phyloP scores from a whole-genome alignment of 2,797 vertebrate species.

The Periparus ater region DNA sequence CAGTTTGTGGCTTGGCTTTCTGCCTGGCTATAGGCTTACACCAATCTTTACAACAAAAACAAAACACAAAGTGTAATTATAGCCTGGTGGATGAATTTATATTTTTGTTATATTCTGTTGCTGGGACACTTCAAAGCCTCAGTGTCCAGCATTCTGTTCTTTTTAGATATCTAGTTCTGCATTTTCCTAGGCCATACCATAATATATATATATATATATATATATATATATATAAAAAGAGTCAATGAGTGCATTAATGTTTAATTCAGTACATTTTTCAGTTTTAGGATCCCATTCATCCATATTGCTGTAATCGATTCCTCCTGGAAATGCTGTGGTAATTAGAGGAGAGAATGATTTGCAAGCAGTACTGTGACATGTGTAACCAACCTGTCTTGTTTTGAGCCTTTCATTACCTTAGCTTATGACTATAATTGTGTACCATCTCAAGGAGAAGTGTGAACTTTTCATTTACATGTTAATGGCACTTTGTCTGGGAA shows the following conservation, averaged over 20 bases:
- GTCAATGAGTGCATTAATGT: not conserved
- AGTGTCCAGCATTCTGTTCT: not conserved
- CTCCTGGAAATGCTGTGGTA: not conserved
- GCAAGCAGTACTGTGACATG: not conserved
- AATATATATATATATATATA: not conserved
- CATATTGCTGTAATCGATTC: not conserved
- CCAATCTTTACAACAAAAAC: not conserved
- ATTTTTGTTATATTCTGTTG: not conserved
- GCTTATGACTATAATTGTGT: not conserved
- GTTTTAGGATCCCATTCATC: conserved; percentile 15
- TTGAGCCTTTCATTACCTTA: conserved; percentile 10
- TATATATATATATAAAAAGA: too few relatives aligned
- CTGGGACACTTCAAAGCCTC: not conserved
- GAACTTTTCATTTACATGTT: conserved; percentile 28
- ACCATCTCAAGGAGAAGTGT: not conserved
- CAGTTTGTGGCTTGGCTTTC: not conserved
- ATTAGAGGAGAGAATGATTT: conserved; percentile 19
- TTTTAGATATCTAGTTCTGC: not conserved
- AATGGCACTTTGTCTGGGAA: not conserved
- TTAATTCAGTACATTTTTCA: conserved; percentile 8
- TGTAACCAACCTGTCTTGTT: conserved; percentile 7
- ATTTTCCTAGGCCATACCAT: not conserved
- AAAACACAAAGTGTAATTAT: not conserved
- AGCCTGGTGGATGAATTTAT: not conserved
- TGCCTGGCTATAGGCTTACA: not conserved